Evolutionary conservation across 1,140 invertebrate species (phyloP), one percentile per base, ranked within the genome.

Genomic region (Elymnias hypermnestra): DNA sequence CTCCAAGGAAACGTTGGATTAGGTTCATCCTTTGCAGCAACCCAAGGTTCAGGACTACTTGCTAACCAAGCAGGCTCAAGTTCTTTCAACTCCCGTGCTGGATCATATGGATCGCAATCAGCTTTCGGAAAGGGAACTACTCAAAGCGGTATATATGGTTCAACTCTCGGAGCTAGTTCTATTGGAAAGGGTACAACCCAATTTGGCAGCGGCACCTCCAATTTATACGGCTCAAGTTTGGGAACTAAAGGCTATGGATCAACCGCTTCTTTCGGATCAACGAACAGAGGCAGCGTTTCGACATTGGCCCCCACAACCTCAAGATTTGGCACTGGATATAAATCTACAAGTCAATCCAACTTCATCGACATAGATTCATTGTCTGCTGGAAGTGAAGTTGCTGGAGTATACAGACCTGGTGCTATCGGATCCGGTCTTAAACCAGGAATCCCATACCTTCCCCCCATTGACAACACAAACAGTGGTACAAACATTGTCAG

Each of bases 381-480:
- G 40, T 67, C 73, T 2, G 51, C 83, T 52, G 78, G 82, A 12
- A 82, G 74, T 9, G 64, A 78, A 7, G 41, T 36, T 5, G 28
- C 53, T 21, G 63, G 65, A 0, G 40, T 73, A 0, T 78, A 59
- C 63, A 53, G 75, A 5, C 75, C 78, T 14, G 76, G 79, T 3
- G 63, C 59, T 6, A 48, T 57, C 22, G 59, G 64, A 3, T 36
- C 56, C 3, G 64, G 47, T 1, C 37, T 75, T 0, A 86, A 85
- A 37, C 83, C 83, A 35, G 86, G 86, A 5, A 72, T 82, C 3
- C 86, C 86, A 8, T 87, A 87, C 48, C 63, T 87, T 0, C 86
- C 86, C 5, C 86, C 86, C 0, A 61, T 77, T 1, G 76, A 74
- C 17, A 66, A 43, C 8, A 49, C 58, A 0, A 70, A 65, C 41